phyloP scores from a whole-genome alignment of 2,797 vertebrate species.

The Leuciscus waleckii region DNA sequence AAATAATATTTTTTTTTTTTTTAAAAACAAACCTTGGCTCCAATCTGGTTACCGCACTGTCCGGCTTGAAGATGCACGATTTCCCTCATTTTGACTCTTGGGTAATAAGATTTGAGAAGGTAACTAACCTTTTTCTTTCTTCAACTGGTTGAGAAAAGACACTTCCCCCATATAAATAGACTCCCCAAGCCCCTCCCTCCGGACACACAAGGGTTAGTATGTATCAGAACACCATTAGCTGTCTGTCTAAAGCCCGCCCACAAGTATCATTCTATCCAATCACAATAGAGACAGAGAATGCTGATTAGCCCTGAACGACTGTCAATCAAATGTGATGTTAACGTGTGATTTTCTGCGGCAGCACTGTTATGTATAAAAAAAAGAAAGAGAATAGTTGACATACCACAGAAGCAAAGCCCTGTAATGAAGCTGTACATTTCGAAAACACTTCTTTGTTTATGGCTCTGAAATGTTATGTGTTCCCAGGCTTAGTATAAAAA shows the following conservation, averaged over 20 bases:
- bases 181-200: slow-evolving; percentile 45
- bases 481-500: background rate
- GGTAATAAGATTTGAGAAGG: background rate
- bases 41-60: slow-evolving; percentile 86
- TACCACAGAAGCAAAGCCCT: slow-evolving; percentile 17
- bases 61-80: slow-evolving; percentile 86
- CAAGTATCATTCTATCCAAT: slow-evolving; percentile 59
- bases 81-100: slow-evolving; percentile 78
- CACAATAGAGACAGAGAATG: background rate
- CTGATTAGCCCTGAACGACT: slow-evolving; percentile 61
- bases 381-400: slow-evolving; percentile 36
- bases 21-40: slow-evolving; percentile 81
- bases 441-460: background rate
- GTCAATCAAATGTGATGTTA: slow-evolving; percentile 65
- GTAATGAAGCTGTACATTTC: background rate
- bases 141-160: background rate
- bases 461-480: background rate
- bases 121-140: background rate
- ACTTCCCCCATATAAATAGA: slow-evolving; percentile 53
- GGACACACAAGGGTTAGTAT: background rate
- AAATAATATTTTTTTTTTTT: too few species aligned
- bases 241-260: background rate
- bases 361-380: slow-evolving; percentile 46
- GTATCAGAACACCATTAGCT: slow-evolving; percentile 65
- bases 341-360: slow-evolving; percentile 46